Base-by-base conservation (phyloP, 35 echinoderm and acorn worm genomes). In the Apostichopus californicus region DNA sequence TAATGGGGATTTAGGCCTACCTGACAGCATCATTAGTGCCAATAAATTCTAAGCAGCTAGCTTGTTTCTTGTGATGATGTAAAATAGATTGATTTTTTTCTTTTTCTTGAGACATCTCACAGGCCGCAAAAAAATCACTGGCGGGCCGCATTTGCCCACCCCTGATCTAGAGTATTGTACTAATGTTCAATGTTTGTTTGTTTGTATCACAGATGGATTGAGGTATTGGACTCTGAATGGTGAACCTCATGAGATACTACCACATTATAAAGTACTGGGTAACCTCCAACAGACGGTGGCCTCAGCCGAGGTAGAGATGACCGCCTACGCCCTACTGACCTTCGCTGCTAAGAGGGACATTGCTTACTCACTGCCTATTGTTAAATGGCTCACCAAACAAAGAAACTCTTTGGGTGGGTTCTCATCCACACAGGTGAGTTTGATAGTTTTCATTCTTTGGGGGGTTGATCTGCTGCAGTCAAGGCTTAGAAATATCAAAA, bases 301-400 rank as follows among this genome's bases (percentile, higher is more conserved):
- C 21, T 99, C 97, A 17, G 97, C 97, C 0, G 97, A 99, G 83
- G 93, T 99, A 3, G 97, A 99, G 87, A 99, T 99, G 97, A 99
- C 97, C 25, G 95, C 97, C 1, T 99, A 99, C 55, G 95, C 95
- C 5, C 86, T 99, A 21, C 82, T 99, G 55, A 96, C 97, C 9
- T 99, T 93, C 89, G 93, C 97, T 7, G 95, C 92, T 23, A 82
- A 91, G 17, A 93, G 97, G 20, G 95, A 99, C 59, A 96, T 99
- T 79, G 97, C 97, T 2, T 99, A 96, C 58, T 93, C 97, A 18
- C 83, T 98, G 6, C 97, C 97, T 2, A 96, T 99, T 23, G 97
- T 99, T 8, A 99, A 99, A 83, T 99, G 97, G 97, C 93, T 99
- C 5, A 96, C 97, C 3, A 94, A 95, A 89, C 95, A 99, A 78